Conservation (phyloP, 2,888 invertebrate species). For the Reticulitermes lucifugus region DNA sequence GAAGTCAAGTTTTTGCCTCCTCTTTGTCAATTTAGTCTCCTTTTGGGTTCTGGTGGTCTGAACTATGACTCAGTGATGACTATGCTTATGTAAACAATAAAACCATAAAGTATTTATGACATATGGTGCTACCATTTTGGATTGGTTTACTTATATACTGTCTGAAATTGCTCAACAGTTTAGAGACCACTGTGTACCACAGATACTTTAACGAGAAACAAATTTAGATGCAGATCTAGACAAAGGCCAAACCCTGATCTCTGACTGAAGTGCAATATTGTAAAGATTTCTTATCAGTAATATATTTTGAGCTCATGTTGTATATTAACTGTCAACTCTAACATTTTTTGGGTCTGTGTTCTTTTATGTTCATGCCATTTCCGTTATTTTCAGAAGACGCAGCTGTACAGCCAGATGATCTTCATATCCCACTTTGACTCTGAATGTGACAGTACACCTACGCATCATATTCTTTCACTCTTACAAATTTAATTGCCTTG, state of each 20-base stretch:
- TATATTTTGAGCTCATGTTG: not conserved
- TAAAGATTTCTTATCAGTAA: not conserved
- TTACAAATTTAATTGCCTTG: too few species aligned
- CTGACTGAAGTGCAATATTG: constrained; percentile 2
- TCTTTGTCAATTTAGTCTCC: too few species aligned
- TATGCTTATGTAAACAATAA: too few species aligned
- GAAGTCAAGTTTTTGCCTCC: too few species aligned
- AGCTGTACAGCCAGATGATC: not conserved
- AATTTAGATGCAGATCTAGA: not conserved
- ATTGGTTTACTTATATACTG: too few species aligned
- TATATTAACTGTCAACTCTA: not conserved
- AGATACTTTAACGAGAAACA: not conserved
- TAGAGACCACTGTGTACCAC: not conserved
- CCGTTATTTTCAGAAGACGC: not conserved
- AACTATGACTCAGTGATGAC: too few species aligned
- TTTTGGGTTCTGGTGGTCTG: too few species aligned
- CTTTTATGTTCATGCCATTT: not conserved
- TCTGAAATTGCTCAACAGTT: constrained; percentile 12
- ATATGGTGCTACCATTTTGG: too few species aligned
- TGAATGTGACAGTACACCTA: not conserved
- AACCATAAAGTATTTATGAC: too few species aligned
- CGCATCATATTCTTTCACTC: too few species aligned
- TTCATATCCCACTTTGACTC: not conserved
- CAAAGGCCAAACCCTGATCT: constrained; percentile 1
- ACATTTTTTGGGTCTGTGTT: not conserved